A percentile compares a stretch with the other conserved stretches of the same genome.
phyloP scores from a whole-genome alignment of 2,888 invertebrate species.

The Andrena minutula region DNA sequence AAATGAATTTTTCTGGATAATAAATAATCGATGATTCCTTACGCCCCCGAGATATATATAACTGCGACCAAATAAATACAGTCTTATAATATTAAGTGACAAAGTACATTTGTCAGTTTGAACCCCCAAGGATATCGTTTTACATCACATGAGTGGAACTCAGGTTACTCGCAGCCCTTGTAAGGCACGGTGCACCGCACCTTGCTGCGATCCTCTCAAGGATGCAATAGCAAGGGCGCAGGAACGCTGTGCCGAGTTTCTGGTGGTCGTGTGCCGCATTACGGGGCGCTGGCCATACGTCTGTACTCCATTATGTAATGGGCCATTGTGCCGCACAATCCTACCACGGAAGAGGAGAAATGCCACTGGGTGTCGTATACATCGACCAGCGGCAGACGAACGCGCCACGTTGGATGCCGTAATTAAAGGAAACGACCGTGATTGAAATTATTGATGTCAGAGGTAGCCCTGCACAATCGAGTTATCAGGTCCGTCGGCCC shows the following conservation, averaged over 20 bases:
- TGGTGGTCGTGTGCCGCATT: slow-evolving; percentile 56
- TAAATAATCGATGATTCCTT: too few species aligned
- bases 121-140: too few species aligned
- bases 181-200: too few species aligned
- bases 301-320: slow-evolving; percentile 79
- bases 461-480: slow-evolving; percentile 2
- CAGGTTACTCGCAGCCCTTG: too few species aligned
- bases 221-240: slow-evolving; percentile 47
- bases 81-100: too few species aligned
- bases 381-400: slow-evolving; percentile 47
- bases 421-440: slow-evolving; percentile 77
- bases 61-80: too few species aligned
- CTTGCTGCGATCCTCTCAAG: slow-evolving; percentile 53
- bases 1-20: too few species aligned
- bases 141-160: too few species aligned
- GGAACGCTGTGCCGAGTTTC: slow-evolving; percentile 57
- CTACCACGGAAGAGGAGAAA: slow-evolving; percentile 69
- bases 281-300: slow-evolving; percentile 65
- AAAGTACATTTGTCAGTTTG: too few species aligned
- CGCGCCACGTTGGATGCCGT: slow-evolving; percentile 57
- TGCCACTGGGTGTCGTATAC: slow-evolving; percentile 75
- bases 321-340: slow-evolving; percentile 76
- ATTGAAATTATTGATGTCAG: slow-evolving; percentile 71
- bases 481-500: too few species aligned
- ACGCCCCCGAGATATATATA: too few species aligned